Evolutionary conservation across 1,140 invertebrate genomes (phyloP), one percentile per base, ranked within the genome.

Genomic region (Oryzaephilus surinamensis): DNA sequence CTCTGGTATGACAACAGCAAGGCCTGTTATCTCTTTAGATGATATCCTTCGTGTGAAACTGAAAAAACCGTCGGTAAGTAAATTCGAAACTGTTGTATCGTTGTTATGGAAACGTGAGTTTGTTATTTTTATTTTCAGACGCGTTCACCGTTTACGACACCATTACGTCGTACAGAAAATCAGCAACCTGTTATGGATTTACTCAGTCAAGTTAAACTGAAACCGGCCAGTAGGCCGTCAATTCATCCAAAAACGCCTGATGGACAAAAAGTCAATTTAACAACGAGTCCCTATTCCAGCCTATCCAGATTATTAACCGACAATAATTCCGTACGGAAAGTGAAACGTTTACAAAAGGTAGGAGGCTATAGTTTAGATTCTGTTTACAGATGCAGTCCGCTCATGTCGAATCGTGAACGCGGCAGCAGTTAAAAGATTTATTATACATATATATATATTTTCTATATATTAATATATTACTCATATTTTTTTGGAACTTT

Each of bases 41-140:
- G 55, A 55, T 17, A 55, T 57, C 2, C 35, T 55, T 12, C 53
- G 54, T 30, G 52, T 57, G 2, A 55, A 54, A 36, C 24, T 57
- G 41, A 48, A 45, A 35, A 57, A 55, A 51, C 26, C 48, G 2
- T 26, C 46, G 14, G 54, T 57, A 31, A 41, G 43, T 46, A 18
- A 28, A 38, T 12, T 23, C 13, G 12, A 23, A 20, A 17, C 18
- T 5, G 26, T 30, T 38, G 17, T 20, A 15, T 5, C 7, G 27
- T 20, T 12, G 20, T 38, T 19, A 28, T 14, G 18, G 28, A n/a
- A n/a, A n/a, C n/a, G n/a, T n/a, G n/a, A n/a, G n/a, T n/a, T 19
- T 34, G 38, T 40, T 5, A 15, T 15, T 30, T 4, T 30, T 15
- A 13, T 41, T 38, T 48, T 36, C 28, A 54, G 51, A 49, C 49